Base-by-base conservation (phyloP, 1,140 invertebrate species). In the Lepidotrigona ventralis region DNA sequence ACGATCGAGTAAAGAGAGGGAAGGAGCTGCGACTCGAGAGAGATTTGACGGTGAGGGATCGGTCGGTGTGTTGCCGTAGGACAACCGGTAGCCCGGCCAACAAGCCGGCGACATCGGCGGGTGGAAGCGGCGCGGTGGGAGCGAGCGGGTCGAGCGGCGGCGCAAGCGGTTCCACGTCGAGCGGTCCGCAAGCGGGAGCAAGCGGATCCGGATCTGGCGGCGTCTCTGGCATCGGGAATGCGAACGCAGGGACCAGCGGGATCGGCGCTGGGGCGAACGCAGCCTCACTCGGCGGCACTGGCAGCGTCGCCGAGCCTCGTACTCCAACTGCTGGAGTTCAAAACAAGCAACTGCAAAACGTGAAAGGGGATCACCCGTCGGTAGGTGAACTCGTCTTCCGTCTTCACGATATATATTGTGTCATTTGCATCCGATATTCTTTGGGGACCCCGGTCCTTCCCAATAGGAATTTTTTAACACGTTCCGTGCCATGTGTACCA, bases 321-420 rank as follows among this genome's bases (percentile, higher is more conserved):
- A 96, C 96, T n/a, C 96, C 96, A 9, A 96, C 96, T 14, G 95
- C 96, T 0, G 93, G 93, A 76, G 94, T 96, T 77, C 96, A 96
- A 90, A 97, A 96, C 91, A 96, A 97, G 87, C 96, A 96, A 79
- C 95, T 96, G 73, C 96, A 96, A 91, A 97, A 97, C 95, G 97
- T 97, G 92, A 97, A 97, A 94, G 96, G 95, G 92, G 96, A 96
- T 66, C 97, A 97, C 94, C 97, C 97, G 83, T 96, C 96, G 94
- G 96, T 97, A 95, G 96, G 96, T 39, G 21, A 12, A 60, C n/a
- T 26, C n/a, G n/a, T 29, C 8, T n/a, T 56, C 12, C 12, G 39
- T 46, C 6, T 46, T 46, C 39, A 8, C 4, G 6, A n/a, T n/a
- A n/a, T n/a, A n/a, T n/a, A n/a, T n/a, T n/a, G 39, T 39, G 39